These are phyloP conservation scores for Eupsilia transversa DNA, from an alignment of 2,888 invertebrate species.

Conservation along the genomic window DNA sequence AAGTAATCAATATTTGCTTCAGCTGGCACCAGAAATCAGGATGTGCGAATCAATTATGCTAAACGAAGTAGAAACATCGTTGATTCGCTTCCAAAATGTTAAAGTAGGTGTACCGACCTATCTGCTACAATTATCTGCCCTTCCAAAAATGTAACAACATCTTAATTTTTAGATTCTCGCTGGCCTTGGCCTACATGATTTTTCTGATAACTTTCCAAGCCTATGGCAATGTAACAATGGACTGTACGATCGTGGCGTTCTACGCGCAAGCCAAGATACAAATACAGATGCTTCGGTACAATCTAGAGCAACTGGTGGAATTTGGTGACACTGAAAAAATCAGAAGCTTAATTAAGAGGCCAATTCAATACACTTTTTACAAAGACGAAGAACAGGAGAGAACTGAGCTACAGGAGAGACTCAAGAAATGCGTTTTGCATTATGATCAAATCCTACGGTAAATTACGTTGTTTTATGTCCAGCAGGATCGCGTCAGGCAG, in stretches of 20 bases:
- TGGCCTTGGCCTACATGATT: constrained; percentile 76
- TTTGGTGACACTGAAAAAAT: constrained; percentile 49
- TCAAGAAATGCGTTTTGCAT: constrained; percentile 78
- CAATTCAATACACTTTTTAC: constrained; percentile 53
- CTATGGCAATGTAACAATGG: constrained; percentile 82
- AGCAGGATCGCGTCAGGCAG: background rate
- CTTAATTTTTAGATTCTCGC: constrained; percentile 77
- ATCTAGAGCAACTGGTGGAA: constrained; percentile 78
- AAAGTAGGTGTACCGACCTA: too few species aligned
- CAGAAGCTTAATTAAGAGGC: constrained; percentile 42
- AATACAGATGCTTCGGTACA: constrained; percentile 79
- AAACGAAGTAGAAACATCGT: constrained; percentile 2
- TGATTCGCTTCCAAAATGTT: background rate
- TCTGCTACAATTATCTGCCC: background rate
- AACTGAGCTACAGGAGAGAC: constrained; percentile 70
- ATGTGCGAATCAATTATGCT: background rate
- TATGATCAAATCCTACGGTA: constrained; percentile 80
- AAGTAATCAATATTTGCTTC: background rate
- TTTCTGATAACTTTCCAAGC: constrained; percentile 79
- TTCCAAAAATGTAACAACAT: background rate
- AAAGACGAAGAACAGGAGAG: constrained; percentile 66
- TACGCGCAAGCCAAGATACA: constrained; percentile 82
- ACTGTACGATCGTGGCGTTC: constrained; percentile 83
- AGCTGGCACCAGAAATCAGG: background rate
- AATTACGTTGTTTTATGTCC: background rate